Evolutionary conservation across 2,797 vertebrate genomes (phyloP).

Genomic region (Cynodonichthys magdalenae): DNA sequence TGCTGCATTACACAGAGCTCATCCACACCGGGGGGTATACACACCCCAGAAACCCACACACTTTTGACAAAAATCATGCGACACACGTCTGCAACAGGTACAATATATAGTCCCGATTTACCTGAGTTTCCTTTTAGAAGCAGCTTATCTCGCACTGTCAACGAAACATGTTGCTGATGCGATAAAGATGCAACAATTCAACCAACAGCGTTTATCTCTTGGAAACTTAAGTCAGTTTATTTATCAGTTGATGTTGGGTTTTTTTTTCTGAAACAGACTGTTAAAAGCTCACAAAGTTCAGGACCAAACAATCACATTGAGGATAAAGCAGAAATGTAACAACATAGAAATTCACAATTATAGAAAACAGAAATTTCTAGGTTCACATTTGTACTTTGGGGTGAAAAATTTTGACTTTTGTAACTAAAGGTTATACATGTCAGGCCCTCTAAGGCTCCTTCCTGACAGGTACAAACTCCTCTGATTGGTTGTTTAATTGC

Average conservation of each 20-base stretch:
- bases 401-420: too few species aligned
- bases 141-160: constrained; percentile 9
- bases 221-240: too few species aligned
- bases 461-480: neutral
- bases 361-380: too few species aligned
- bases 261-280: too few species aligned
- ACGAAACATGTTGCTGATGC: neutral
- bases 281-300: neutral
- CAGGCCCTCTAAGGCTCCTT: neutral
- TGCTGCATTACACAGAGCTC: constrained; percentile 41
- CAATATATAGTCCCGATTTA: neutral
- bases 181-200: neutral
- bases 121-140: neutral
- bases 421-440: too few species aligned
- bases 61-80: neutral
- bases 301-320: neutral
- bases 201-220: neutral
- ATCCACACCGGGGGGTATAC: constrained; percentile 13
- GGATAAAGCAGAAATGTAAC: neutral
- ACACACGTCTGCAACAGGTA: constrained; percentile 8
- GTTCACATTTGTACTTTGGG: too few species aligned
- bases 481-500: neutral
- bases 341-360: too few species aligned
- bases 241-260: too few species aligned
- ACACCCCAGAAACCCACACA: neutral